phyloP scores from a whole-genome alignment of 2,797 vertebrate species.

The Syngnathus acus region DNA sequence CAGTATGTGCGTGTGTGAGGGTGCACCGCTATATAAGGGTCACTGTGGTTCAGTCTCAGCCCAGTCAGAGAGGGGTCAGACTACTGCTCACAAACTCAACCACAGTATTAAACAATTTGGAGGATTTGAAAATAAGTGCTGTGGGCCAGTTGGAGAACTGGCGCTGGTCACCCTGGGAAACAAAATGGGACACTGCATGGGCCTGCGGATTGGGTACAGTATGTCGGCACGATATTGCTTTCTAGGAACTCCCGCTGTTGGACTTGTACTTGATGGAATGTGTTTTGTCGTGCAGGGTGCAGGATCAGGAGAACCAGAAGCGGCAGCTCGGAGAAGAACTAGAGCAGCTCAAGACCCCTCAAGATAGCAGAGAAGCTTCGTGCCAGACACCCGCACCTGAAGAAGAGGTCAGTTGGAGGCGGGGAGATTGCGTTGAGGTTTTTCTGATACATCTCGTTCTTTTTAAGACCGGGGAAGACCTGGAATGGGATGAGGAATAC shows the following conservation, averaged over 20 bases:
- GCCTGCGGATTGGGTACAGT: conserved; percentile 72
- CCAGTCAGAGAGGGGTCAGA: conserved; percentile 29
- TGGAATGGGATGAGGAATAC: conserved; percentile 69
- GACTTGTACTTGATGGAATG: no score
- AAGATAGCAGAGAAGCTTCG: conserved; percentile 66
- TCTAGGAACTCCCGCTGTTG: neutral
- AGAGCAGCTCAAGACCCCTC: conserved; percentile 58
- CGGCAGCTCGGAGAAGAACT: conserved; percentile 70
- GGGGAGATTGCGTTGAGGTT: neutral
- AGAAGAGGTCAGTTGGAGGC: conserved; percentile 51
- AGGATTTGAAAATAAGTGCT: conserved; percentile 7
- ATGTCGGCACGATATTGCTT: conserved; percentile 37
- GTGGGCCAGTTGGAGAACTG: conserved; percentile 49
- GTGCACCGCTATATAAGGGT: conserved; percentile 53
- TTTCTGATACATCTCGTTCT: neutral
- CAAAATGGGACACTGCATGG: conserved; percentile 74
- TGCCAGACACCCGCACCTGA: conserved; percentile 62
- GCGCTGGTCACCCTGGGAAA: conserved; percentile 65
- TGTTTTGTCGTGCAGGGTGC: conserved; percentile 59
- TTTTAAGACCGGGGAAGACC: conserved; percentile 46
- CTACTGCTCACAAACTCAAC: conserved; percentile 13
- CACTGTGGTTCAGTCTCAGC: conserved; percentile 21
- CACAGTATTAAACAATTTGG: no score
- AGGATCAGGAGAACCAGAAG: conserved; percentile 75
- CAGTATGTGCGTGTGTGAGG: conserved; percentile 35